phyloP scores from a whole-genome alignment of 2,888 invertebrate species.

The Temnothorax ravouxi region DNA sequence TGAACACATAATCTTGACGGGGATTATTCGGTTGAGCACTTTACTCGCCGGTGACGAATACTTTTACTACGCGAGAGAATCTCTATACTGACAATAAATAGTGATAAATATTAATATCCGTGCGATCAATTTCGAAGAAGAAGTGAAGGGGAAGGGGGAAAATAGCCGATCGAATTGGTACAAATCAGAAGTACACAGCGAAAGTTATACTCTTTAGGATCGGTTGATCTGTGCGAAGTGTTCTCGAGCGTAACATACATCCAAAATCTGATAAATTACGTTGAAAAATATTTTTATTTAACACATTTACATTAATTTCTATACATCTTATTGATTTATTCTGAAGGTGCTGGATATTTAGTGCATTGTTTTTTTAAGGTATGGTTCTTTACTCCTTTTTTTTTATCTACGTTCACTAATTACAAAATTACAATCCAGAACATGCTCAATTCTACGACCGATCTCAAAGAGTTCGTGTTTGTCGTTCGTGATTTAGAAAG shows the following conservation, averaged over 20 bases:
- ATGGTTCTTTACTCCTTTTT: conserved; percentile 2
- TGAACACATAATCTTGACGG: conserved; percentile 69
- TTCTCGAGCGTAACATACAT: conserved; percentile 33
- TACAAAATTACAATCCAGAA: conserved; percentile 27
- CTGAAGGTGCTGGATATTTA: conserved; percentile 28
- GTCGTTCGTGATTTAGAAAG: background rate
- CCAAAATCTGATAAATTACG: conserved; percentile 39
- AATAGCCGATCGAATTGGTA: conserved; percentile 20
- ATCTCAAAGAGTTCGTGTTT: conserved; percentile 14
- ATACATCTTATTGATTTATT: conserved; percentile 38
- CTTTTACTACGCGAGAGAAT: conserved; percentile 38
- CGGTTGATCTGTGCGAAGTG: conserved; percentile 3
- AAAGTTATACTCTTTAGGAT: conserved; percentile 3
- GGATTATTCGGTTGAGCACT: conserved; percentile 59
- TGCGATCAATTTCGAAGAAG: background rate
- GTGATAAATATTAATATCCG: conserved; percentile 1
- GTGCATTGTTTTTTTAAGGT: background rate
- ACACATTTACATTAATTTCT: conserved; percentile 39
- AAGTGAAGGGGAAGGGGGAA: background rate
- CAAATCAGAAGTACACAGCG: background rate
- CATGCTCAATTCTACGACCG: conserved; percentile 23
- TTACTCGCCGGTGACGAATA: conserved; percentile 44
- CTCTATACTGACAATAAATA: conserved; percentile 36
- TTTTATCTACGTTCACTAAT: conserved; percentile 15
- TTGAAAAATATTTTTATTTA: conserved; percentile 47